Base-by-base conservation (phyloP, 2,797 vertebrate genomes). In the Benthosema pterotum region DNA sequence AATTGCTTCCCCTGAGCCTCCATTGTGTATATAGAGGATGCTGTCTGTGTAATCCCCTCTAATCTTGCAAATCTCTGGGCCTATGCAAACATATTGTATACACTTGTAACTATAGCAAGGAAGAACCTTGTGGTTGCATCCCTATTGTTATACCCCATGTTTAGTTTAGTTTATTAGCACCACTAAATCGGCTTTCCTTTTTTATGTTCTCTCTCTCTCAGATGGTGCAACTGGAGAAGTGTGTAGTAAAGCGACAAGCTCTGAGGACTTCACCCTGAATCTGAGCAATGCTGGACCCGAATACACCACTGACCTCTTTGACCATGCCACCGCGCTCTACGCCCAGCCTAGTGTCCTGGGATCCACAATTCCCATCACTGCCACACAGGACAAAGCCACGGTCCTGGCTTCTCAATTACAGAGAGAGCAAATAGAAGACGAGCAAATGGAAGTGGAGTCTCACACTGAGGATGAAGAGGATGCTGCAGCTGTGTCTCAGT, bases 281-380 rank as follows among this genome's bases (percentile, higher is more conserved):
- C 60, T 90, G 3, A 91, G 72, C 52, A 79, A 85, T 47, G 57
- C 68, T 0, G 77, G 81, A 46, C 74, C 84, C 1, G 80, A 92
- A 18, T 13, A 88, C 63, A 88, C 88, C 0, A 48, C 72, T 2
- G 86, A 91, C 49, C 70, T 91, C 0, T 6, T 89, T 60, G 69
- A 85, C 77, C 85, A 72, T 48, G 79, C 80, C 76, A 92, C 91
- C 0, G 82, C 87, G 7, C 87, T 92, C 15, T 92, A 89, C 5
- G 50, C 69, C 13, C 83, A 80, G 8, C 42, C 83, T 50, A 16
- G 79, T 4, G 68, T 66, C 19, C 15, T 38, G 14, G 56, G 60
- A 1, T 59, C 72, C 53, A 72, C 42, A 49, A 12, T 64, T 25
- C 74, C 71, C n/a, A 56, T 74, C 0, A 2, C 72, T 8, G 73